phyloP scores from a whole-genome alignment of 2,888 invertebrate species.

The Microplitis deprimator region DNA sequence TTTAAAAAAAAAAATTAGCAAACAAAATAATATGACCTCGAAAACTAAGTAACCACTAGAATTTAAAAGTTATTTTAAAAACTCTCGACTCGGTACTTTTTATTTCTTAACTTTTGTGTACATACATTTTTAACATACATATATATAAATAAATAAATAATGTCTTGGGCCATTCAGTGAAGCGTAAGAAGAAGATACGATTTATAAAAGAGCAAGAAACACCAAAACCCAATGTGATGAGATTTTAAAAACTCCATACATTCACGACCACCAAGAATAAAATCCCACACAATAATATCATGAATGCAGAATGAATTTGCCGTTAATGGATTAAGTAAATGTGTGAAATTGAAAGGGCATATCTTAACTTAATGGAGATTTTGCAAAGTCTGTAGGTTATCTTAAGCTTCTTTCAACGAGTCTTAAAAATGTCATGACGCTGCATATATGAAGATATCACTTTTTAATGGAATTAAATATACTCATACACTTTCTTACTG shows the following conservation, averaged over 20 bases:
- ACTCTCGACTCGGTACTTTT: background rate
- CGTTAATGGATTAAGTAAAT: background rate
- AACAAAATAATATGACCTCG: background rate
- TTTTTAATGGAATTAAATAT: background rate
- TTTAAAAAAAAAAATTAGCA: background rate
- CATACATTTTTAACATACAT: background rate
- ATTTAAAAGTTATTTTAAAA: background rate
- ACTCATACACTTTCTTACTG: background rate
- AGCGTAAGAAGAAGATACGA: background rate
- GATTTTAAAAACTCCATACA: background rate
- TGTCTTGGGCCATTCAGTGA: background rate
- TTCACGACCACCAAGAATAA: background rate
- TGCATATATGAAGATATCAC: background rate
- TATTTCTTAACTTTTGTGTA: background rate
- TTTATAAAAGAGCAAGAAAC: background rate
- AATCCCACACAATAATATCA: background rate
- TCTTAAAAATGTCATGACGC: background rate
- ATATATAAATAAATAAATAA: too few relatives aligned
- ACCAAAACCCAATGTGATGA: too few relatives aligned
- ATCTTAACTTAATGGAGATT: background rate
- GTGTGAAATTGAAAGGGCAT: background rate
- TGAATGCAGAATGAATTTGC: background rate
- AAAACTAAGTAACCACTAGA: background rate
- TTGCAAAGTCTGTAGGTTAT: background rate
- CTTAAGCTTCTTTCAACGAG: slow-evolving; percentile 1